These are phyloP conservation scores for Anneissia japonica DNA, from an alignment of 35 echinoderm and acorn worm species.

Conservation along the genomic window DNA sequence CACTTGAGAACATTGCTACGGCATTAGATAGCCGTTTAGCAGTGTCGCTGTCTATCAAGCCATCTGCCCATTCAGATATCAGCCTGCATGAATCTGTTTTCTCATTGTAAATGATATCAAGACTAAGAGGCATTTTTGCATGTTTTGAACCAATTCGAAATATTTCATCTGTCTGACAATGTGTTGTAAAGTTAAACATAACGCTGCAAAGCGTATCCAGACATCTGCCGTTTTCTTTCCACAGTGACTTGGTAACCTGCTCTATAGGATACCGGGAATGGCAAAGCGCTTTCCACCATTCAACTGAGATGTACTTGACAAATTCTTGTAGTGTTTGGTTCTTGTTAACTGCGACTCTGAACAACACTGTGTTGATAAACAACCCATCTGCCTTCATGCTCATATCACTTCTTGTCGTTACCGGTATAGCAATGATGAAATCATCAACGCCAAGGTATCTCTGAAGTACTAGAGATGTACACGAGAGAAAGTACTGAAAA, in stretches of 20 bases:
- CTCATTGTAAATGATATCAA: slow-evolving; percentile 1
- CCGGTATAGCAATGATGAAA: background rate
- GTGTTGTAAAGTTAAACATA: slow-evolving; percentile 10
- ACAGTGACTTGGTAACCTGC: background rate
- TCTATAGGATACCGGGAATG: background rate
- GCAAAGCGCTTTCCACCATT: background rate
- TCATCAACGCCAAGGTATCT: too few relatives aligned
- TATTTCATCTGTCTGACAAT: background rate
- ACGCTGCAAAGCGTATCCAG: background rate
- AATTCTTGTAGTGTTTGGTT: background rate
- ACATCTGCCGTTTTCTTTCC: background rate
- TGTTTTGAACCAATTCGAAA: slow-evolving; percentile 9
- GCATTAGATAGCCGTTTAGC: background rate
- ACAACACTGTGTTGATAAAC: slow-evolving; percentile 11
- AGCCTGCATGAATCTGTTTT: background rate
- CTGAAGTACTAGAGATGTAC: too few relatives aligned
- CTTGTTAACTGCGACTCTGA: background rate
- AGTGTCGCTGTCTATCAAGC: background rate
- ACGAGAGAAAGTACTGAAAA: too few relatives aligned
- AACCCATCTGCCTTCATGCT: background rate
- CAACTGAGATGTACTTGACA: background rate
- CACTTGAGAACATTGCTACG: background rate
- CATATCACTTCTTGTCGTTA: slow-evolving; percentile 1
- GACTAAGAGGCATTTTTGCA: background rate
- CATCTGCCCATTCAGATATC: background rate